Conservation (phyloP, 1,140 invertebrate genomes). For the Mylabris phalerata region DNA sequence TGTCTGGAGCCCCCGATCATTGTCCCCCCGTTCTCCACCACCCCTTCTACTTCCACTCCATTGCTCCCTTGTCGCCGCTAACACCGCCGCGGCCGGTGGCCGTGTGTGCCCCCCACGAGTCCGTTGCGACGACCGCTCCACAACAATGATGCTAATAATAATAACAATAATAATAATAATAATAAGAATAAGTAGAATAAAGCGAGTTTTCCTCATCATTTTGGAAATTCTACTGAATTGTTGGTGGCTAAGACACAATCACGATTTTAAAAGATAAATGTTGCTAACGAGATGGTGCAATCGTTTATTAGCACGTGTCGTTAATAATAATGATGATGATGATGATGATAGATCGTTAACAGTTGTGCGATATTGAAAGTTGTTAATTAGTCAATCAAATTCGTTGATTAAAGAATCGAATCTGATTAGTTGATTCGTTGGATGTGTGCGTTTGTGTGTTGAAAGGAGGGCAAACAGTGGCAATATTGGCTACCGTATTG, state of each 20-base stretch:
- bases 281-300: slow-evolving; percentile 5
- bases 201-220: too few relatives aligned
- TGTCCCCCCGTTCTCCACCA: background rate
- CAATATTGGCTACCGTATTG: slow-evolving; percentile 19
- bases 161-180: background rate
- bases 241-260: too few relatives aligned
- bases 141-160: background rate
- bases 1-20: slow-evolving; percentile 19
- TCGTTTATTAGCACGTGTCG: slow-evolving; percentile 6
- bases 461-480: slow-evolving; percentile 17
- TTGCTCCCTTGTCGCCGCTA: too few relatives aligned
- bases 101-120: slow-evolving; percentile 15
- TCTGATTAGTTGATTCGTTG: too few relatives aligned
- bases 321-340: background rate
- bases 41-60: background rate
- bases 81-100: background rate
- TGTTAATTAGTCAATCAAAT: too few relatives aligned
- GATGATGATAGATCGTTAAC: too few relatives aligned
- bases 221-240: too few relatives aligned
- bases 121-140: slow-evolving; percentile 1
- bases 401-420: too few relatives aligned
- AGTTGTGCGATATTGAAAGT: too few relatives aligned
- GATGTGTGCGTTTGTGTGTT: too few relatives aligned
- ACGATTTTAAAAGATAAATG: background rate
- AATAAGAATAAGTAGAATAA: too few relatives aligned